These are phyloP conservation scores for Lepidotrigona ventralis DNA, from an alignment of 1,140 invertebrate genomes.

Conservation along the genomic window DNA sequence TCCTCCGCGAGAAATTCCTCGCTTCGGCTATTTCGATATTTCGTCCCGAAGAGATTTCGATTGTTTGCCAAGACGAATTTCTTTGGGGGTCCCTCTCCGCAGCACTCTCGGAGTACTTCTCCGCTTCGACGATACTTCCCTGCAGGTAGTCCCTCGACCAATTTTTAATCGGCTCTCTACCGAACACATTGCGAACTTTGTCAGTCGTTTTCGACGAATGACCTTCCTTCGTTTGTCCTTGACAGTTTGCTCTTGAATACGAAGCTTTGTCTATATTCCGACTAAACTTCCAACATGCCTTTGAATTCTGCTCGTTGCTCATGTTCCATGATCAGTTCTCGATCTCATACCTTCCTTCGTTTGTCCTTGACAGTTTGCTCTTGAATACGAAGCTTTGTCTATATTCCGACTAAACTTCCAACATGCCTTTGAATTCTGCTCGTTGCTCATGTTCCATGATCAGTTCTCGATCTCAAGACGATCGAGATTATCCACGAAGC, in stretches of 20 bases:
- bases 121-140: background rate
- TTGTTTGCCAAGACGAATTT: constrained; percentile 1
- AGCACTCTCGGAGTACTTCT: background rate
- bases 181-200: background rate
- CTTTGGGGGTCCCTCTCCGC: background rate
- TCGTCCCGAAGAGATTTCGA: background rate
- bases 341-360: too few species aligned
- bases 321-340: constrained; percentile 32
- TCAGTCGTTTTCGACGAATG: constrained; percentile 26
- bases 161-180: too few species aligned
- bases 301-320: constrained; percentile 21
- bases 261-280: background rate
- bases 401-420: background rate
- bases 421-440: background rate
- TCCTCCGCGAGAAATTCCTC: background rate
- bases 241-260: background rate
- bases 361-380: background rate
- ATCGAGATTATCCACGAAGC: background rate
- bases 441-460: constrained; percentile 46
- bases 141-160: background rate
- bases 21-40: too few species aligned
- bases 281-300: background rate
- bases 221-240: background rate
- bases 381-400: background rate
- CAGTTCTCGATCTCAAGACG: background rate